phyloP scores from a whole-genome alignment of 2,113 vertebrate species.

The Bettongia penicillata region DNA sequence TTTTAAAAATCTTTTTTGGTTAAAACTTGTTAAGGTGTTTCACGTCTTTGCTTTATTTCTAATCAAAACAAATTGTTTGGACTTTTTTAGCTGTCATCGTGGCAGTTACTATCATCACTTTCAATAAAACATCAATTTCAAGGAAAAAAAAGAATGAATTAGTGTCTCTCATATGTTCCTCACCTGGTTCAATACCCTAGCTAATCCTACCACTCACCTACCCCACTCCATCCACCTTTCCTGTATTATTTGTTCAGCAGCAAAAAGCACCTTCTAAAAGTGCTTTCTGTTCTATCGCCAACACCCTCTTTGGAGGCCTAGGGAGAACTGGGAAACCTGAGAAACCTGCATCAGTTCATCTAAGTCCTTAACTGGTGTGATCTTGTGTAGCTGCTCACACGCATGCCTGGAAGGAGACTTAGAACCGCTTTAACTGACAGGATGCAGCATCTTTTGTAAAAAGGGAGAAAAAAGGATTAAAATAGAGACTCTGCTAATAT shows the following conservation, averaged over 20 bases:
- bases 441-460: not conserved
- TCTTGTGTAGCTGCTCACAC: not conserved
- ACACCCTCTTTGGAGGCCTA: not conserved
- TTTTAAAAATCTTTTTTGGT: conserved; percentile 69
- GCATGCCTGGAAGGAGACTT: not conserved
- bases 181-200: not conserved
- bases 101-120: conserved; percentile 77
- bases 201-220: fast-evolving
- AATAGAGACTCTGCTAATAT: conserved; percentile 79
- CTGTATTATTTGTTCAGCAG: not conserved
- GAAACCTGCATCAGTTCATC: not conserved
- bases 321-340: not conserved
- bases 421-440: not conserved
- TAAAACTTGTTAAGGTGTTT: conserved; percentile 70
- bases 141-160: not conserved
- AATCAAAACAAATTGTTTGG: conserved; percentile 58
- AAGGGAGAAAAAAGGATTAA: conserved; percentile 70
- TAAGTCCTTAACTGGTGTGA: fast-evolving
- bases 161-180: not conserved
- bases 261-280: fast-evolving
- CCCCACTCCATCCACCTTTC: too few species aligned
- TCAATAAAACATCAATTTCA: conserved; percentile 83
- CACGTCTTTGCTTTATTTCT: conserved; percentile 59
- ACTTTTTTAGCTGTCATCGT: conserved; percentile 76
- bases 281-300: not conserved